These are phyloP conservation scores for Stegophylla sp. DNA, from an alignment of 2,888 invertebrate species.

Conservation along the genomic window DNA sequence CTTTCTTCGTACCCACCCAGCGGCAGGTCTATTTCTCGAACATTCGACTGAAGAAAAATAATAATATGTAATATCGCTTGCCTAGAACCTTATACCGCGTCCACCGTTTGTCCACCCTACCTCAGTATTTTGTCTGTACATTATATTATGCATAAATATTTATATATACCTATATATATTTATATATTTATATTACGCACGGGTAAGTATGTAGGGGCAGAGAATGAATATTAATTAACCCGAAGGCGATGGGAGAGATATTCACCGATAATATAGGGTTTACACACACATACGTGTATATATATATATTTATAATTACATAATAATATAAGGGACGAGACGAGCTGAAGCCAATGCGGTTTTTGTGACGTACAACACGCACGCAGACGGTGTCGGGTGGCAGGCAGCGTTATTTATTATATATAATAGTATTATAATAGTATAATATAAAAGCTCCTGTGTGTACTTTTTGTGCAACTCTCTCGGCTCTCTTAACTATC, in stretches of 20 bases:
- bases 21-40: neutral
- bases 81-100: neutral
- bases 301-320: neutral
- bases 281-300: neutral
- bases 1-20: neutral
- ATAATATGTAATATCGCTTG: neutral
- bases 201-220: neutral
- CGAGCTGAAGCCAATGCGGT: conserved; percentile 41
- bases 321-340: conserved; percentile 22
- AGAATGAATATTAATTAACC: conserved; percentile 58
- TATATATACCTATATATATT: no score
- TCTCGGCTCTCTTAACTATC: neutral
- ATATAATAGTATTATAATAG: neutral
- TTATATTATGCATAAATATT: neutral
- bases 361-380: conserved; percentile 21
- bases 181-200: no score
- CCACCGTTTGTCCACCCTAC: neutral
- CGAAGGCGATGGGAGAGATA: conserved; percentile 26
- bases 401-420: neutral
- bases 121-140: neutral
- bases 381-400: neutral
- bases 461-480: neutral
- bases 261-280: conserved; percentile 22
- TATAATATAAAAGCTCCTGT: neutral
- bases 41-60: neutral